phyloP scores from a whole-genome alignment of 1,140 invertebrate species.

The Hyphantria cunea region DNA sequence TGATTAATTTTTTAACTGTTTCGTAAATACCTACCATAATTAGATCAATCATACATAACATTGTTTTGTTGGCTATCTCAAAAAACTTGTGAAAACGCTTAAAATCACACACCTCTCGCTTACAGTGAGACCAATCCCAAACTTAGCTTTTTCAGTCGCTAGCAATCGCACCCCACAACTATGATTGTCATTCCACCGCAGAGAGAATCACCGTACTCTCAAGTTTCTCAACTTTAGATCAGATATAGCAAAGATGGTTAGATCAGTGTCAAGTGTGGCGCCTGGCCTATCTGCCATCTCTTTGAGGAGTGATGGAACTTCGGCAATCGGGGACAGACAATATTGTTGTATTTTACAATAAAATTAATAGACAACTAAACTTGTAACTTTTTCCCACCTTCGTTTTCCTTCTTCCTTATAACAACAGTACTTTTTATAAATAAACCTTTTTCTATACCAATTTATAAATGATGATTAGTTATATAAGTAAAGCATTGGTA shows the following conservation, averaged over 20 bases:
- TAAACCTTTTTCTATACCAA: too few species aligned
- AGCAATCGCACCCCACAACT: conserved; percentile 3
- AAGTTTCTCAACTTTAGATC: conserved; percentile 60
- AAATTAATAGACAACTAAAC: too few species aligned
- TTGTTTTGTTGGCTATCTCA: too few species aligned
- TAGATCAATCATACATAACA: too few species aligned
- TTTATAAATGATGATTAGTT: too few species aligned
- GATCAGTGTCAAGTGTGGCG: conserved; percentile 46
- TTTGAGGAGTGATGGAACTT: conserved; percentile 16
- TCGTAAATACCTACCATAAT: too few species aligned
- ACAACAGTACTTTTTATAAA: too few species aligned
- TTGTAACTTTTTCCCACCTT: not conserved
- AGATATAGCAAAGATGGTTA: conserved; percentile 53
- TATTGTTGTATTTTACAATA: not conserved
- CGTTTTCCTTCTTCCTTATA: not conserved
- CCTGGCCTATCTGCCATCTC: conserved; percentile 24
- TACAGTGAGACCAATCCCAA: too few species aligned
- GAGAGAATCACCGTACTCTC: conserved; percentile 19
- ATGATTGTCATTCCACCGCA: conserved; percentile 26
- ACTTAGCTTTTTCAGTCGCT: not conserved
- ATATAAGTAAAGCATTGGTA: too few species aligned
- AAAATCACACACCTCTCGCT: too few species aligned
- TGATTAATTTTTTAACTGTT: too few species aligned
- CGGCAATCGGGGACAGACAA: not conserved
- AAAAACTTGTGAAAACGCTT: too few species aligned